Evolutionary conservation across 2,113 vertebrate species (phyloP), one percentile per base, ranked within the genome.

Genomic region (Platycercus adscitus): DNA sequence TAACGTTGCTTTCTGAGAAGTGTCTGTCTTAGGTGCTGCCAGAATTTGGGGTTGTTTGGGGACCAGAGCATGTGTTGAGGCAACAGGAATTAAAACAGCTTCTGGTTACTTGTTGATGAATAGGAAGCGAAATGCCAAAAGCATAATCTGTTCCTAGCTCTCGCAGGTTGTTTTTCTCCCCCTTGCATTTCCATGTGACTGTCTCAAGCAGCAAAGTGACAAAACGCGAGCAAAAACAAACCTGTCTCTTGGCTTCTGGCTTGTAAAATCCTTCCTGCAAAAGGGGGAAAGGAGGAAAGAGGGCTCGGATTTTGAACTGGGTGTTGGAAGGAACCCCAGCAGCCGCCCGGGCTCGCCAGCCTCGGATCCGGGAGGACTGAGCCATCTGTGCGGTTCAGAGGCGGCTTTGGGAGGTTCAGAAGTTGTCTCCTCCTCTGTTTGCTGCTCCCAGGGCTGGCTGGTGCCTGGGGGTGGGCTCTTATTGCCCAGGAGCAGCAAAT

Each of bases 181-280:
- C 1, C 60, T 81, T 83, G 91, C 84, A 41, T 93, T 95, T 89
- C 17, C 68, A 90, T 90, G 90, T 91, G 90, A 78, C 92, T 86
- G 80, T 75, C 83, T 93, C 95, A 71, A 90, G 18, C 77, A 26
- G 86, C 90, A 63, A 94, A 94, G 96, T 96, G 95, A 96, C 91
- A 95, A 88, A 93, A 96, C 0, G 88, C 56, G 44, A 96, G 92
- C 72, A 16, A 95, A 97, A 96, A 96, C 95, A 97, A 96, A 96
- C 96, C 96, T 95, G 96, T 91, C 95, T 96, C 93, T 91, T 88
- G 88, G 93, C 96, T 96, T 94, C 93, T 95, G 95, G 33, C 86
- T 96, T 16, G 50, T 29, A 41, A 95, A 87, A 92, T 81, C 58
- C 86, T 94, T 56, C 86, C 72, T 91, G 16, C 43, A 41, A 78